Evolutionary conservation across 2,113 vertebrate genomes (phyloP), one percentile per base, ranked within the genome.

Genomic region (Tamias sibiricus): DNA sequence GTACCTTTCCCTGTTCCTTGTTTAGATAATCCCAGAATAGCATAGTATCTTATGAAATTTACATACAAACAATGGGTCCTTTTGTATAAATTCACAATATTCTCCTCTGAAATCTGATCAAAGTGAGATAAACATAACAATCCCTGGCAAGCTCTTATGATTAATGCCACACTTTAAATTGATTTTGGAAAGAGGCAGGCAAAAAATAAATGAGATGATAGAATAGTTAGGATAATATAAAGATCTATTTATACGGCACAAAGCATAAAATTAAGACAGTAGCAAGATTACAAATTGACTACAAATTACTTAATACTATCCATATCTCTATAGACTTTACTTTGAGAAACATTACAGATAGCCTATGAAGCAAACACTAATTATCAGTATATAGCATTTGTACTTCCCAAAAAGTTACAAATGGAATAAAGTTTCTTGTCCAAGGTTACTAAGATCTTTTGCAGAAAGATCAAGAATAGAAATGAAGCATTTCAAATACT

Each of bases 211-310:
- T 64, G 68, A 82, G 42, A 76, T n/a, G 81, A 13, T 2, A 76
- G 17, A 22, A 90, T 49, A 90, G 22, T 93, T 82, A 90, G 32
- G n/a, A 87, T 71, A 86, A 75, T 75, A 86, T 86, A 95, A 96
- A 75, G 64, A 74, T 47, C 8, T 57, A 76, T 68, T 54, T 95
- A 59, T 32, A 52, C 7, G 47, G 13, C 37, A 90, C 30, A 90
- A 71, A 49, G 82, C 42, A 71, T 87, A 95, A 85, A 95, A 93
- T 13, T 82, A 82, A 69, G 6, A 71, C 17, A 47, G 81, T 26
- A 76, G 52, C 49, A 93, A 90, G 66, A 64, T 82, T 71, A 82
- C 13, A 82, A 72, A 64, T 87, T 90, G 66, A 64, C 76, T 71
- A 82, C 13, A 82, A 72, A 64, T 87, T 90, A 90, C 40, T 81